phyloP scores from a whole-genome alignment of 2,888 invertebrate species.

The Hirudinaria manillensis region DNA sequence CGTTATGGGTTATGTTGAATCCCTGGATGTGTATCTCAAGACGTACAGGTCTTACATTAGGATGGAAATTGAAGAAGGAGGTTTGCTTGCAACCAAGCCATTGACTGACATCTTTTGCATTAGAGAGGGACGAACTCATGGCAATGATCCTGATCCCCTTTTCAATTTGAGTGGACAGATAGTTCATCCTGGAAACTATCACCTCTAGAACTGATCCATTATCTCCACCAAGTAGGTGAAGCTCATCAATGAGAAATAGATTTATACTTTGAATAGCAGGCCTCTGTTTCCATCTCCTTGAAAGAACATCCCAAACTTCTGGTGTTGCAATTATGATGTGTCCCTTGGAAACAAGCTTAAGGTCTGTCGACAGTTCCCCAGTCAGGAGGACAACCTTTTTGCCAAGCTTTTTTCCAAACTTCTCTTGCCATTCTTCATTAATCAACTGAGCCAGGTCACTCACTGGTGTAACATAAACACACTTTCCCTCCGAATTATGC shows the following conservation, averaged over 20 bases:
- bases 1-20: conserved; percentile 94
- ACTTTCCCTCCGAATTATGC: conserved; percentile 61
- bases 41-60: conserved; percentile 88
- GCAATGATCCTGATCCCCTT: conserved; percentile 78
- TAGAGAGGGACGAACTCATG: conserved; percentile 82
- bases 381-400: conserved; percentile 78
- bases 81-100: conserved; percentile 92
- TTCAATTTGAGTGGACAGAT: conserved; percentile 86
- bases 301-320: conserved; percentile 97
- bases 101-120: conserved; percentile 88
- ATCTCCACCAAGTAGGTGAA: conserved; percentile 66
- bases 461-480: conserved; percentile 87
- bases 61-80: conserved; percentile 95
- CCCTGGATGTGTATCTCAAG: conserved; percentile 87
- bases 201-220: conserved; percentile 79
- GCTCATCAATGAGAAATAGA: conserved; percentile 89
- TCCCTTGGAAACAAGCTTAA: conserved; percentile 66
- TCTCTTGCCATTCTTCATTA: conserved; percentile 83
- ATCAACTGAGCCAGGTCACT: conserved; percentile 74
- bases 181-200: conserved; percentile 80
- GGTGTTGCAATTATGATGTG: conserved; percentile 75
- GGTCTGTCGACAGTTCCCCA: conserved; percentile 93
- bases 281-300: conserved; percentile 94
- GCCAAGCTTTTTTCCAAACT: conserved; percentile 70
- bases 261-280: conserved; percentile 96